Evolutionary conservation across 2,113 vertebrate species (phyloP).

Genomic region (Crotalus helleri): DNA sequence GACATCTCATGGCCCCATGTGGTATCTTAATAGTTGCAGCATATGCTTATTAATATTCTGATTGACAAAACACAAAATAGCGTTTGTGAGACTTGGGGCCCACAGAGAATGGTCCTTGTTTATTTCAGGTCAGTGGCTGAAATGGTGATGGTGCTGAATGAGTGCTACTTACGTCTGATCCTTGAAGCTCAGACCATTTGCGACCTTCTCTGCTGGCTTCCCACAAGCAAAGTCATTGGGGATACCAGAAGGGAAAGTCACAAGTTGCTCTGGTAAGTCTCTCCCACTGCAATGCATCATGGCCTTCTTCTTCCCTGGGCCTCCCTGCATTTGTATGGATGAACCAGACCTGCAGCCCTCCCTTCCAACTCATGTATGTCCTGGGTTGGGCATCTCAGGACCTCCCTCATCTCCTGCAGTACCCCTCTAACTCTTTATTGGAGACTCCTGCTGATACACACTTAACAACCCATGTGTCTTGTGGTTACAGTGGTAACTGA

Average conservation of each 20-base stretch:
- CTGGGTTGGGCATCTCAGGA: neutral
- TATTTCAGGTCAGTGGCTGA: neutral
- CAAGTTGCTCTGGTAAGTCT: neutral
- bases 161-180: neutral
- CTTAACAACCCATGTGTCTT: neutral
- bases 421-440: neutral
- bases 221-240: neutral
- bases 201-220: neutral
- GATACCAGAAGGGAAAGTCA: neutral
- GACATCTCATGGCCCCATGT: neutral
- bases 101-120: neutral
- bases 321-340: neutral
- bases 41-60: neutral
- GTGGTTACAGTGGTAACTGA: neutral
- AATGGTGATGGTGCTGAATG: neutral
- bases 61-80: neutral
- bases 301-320: neutral
- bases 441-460: neutral
- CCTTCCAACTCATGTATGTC: neutral
- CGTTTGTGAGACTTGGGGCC: neutral
- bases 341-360: neutral
- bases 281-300: neutral
- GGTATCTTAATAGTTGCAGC: neutral
- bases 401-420: neutral
- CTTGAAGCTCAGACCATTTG: neutral